Evolutionary conservation across 2,888 invertebrate species (phyloP).

Genomic region (Mimas tiliae): DNA sequence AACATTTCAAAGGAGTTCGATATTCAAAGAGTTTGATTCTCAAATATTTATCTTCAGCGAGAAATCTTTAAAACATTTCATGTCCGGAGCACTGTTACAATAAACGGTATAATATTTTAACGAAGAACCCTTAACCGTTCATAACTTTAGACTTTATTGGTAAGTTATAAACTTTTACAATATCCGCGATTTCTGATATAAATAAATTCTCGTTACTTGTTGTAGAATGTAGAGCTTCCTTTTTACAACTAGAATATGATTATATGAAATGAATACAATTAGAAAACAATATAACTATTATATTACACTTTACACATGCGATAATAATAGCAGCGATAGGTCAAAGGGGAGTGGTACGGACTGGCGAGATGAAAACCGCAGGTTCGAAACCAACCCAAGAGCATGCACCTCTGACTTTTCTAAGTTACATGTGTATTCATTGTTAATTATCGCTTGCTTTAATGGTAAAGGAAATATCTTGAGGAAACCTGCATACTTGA

Average conservation of each 20-base stretch:
- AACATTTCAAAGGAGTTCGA: neutral
- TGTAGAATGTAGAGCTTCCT: neutral
- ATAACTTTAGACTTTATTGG: conserved; percentile 1
- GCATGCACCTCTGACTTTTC: no score
- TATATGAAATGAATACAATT: neutral
- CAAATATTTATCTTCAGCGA: neutral
- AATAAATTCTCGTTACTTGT: conserved; percentile 1
- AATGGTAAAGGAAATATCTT: no score
- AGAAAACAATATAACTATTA: no score
- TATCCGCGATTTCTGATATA: neutral
- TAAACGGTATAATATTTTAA: neutral
- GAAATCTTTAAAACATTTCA: neutral
- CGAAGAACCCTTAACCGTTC: neutral
- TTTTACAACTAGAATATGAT: neutral
- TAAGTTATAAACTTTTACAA: neutral
- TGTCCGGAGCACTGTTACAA: neutral
- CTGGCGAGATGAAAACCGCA: no score
- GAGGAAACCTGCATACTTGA: no score
- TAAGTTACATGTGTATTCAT: no score
- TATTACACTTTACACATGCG: no score
- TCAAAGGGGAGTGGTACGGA: no score
- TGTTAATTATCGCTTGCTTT: no score
- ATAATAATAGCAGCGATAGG: no score
- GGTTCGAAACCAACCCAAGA: no score
- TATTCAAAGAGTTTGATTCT: neutral